Conservation (phyloP, 35 echinoderm and acorn worm genomes). For the Eucidaris tribuloides region DNA sequence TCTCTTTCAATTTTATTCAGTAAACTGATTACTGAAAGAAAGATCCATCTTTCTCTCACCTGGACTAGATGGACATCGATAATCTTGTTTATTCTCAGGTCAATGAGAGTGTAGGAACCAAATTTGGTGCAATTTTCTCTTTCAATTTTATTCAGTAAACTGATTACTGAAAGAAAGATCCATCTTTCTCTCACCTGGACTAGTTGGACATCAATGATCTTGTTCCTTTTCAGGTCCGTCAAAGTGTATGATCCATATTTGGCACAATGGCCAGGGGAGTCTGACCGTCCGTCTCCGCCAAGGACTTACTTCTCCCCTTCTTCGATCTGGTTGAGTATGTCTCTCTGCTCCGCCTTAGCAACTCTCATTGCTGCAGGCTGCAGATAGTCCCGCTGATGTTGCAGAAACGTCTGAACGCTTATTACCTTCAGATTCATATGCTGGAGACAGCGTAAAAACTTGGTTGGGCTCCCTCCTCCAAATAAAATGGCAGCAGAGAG, state of each 20-base stretch:
- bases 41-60: too few relatives aligned
- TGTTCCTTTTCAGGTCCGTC: conserved; percentile 36
- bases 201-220: conserved; percentile 32
- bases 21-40: too few relatives aligned
- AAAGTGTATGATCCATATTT: conserved; percentile 38
- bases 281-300: conserved; percentile 27
- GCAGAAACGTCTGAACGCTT: not conserved
- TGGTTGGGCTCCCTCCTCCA: conserved; percentile 37
- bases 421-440: conserved; percentile 14
- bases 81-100: conserved; percentile 30
- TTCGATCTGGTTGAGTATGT: not conserved
- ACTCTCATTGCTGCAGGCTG: not conserved
- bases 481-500: conserved; percentile 34
- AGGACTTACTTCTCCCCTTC: not conserved
- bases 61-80: conserved; percentile 40
- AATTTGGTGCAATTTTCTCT: conserved; percentile 28
- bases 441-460: not conserved
- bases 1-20: too few relatives aligned
- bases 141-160: too few relatives aligned
- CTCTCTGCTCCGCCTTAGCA: not conserved
- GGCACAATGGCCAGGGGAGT: conserved; percentile 15
- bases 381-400: conserved; percentile 5
- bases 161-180: too few relatives aligned
- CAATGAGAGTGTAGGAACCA: conserved; percentile 35
- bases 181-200: conserved; percentile 42